A percentile compares a stretch with the other conserved stretches of the same genome.
phyloP scores from a whole-genome alignment of 1,140 invertebrate species.

The Laupala kohalensis region DNA sequence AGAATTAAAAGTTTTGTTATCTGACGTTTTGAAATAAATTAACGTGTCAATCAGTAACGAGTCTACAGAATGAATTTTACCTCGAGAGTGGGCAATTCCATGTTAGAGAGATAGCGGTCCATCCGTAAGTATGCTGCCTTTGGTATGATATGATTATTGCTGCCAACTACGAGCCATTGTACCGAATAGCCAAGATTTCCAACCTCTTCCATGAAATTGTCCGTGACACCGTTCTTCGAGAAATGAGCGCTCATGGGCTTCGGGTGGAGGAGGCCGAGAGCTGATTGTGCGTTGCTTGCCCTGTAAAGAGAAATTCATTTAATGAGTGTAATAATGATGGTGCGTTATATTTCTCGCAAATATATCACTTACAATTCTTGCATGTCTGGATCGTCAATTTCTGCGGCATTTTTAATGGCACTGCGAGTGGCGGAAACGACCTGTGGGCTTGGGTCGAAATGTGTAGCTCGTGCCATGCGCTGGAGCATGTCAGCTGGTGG shows the following conservation, averaged over 20 bases:
- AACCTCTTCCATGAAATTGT: constrained; percentile 27
- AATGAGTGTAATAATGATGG: background rate
- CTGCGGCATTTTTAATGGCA: constrained; percentile 34
- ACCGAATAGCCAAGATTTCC: constrained; percentile 30
- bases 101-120: background rate
- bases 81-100: background rate
- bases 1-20: background rate
- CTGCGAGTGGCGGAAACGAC: constrained; percentile 47
- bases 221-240: constrained; percentile 29
- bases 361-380: constrained; percentile 18
- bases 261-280: constrained; percentile 36
- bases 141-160: constrained; percentile 38
- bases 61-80: background rate
- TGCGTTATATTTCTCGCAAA: too few species aligned
- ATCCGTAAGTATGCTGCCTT: constrained; percentile 26
- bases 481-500: constrained; percentile 47
- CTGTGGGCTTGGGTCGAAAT: constrained; percentile 42
- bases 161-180: constrained; percentile 33
- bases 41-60: background rate
- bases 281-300: constrained; percentile 38
- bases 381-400: constrained; percentile 20
- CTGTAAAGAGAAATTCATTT: constrained; percentile 27
- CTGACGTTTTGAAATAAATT: background rate
- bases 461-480: constrained; percentile 50
- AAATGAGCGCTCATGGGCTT: constrained; percentile 36